Evolutionary conservation across 2,113 vertebrate genomes (phyloP).

Genomic region (Aix galericulata): DNA sequence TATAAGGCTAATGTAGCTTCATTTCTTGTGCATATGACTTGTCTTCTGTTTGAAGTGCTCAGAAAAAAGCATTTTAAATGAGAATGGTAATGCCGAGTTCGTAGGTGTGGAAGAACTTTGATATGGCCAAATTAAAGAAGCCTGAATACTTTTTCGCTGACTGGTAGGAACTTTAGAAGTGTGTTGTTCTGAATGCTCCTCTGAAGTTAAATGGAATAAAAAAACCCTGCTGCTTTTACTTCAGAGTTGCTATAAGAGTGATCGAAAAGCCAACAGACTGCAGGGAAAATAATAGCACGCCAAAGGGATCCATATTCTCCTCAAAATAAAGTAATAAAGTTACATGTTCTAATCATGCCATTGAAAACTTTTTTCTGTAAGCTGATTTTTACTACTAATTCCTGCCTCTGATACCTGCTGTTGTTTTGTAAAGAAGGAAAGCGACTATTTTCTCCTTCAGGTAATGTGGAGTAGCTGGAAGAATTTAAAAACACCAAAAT

Average conservation of each 20-base stretch:
- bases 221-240: background rate
- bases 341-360: background rate
- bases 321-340: conserved; percentile 10
- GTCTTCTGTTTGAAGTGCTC: background rate
- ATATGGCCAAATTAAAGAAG: background rate
- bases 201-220: background rate
- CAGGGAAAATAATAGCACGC: background rate
- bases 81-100: background rate
- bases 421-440: background rate
- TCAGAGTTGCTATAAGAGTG: background rate
- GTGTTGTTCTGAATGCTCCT: background rate
- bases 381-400: background rate
- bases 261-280: background rate
- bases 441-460: background rate
- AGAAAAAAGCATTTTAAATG: background rate
- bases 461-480: background rate
- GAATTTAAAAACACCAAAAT: no score
- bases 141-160: background rate
- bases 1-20: background rate
- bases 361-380: background rate
- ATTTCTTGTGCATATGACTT: background rate
- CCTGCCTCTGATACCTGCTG: background rate
- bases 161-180: background rate
- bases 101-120: background rate
- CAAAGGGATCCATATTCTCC: background rate